These are phyloP conservation scores for Drosophila mettleri DNA, from an alignment of 2,888 invertebrate genomes.

Conservation along the genomic window DNA sequence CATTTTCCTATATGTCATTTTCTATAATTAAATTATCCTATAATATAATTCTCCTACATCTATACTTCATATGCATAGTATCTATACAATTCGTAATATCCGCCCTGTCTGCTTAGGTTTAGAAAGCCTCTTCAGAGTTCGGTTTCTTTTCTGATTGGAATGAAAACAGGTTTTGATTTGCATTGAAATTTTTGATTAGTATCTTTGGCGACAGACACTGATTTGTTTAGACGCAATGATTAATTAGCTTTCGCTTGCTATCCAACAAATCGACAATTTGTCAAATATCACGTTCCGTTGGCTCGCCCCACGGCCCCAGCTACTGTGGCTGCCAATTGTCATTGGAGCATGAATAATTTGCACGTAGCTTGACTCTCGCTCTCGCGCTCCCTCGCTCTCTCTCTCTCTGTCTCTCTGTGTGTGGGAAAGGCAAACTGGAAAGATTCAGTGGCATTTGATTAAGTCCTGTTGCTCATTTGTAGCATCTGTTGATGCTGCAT, in stretches of 20 bases:
- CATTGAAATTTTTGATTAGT: constrained; percentile 57
- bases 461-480: constrained; percentile 52
- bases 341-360: constrained; percentile 56
- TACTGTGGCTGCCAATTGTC: constrained; percentile 15
- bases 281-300: constrained; percentile 43
- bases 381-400: constrained; percentile 1
- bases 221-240: constrained; percentile 49
- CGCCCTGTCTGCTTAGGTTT: no score
- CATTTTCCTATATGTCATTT: no score
- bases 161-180: constrained; percentile 6
- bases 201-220: constrained; percentile 57
- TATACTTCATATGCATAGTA: no score
- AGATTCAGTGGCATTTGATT: constrained; percentile 60
- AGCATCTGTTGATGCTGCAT: constrained; percentile 72
- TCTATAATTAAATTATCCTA: no score
- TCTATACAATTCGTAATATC: no score
- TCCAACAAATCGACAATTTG: constrained; percentile 41
- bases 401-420: constrained; percentile 8
- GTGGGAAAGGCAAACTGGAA: constrained; percentile 8
- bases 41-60: no score
- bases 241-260: constrained; percentile 58
- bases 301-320: background rate
- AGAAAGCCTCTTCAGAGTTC: no score
- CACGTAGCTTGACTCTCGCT: constrained; percentile 17
- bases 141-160: background rate